Conservation (phyloP, 2,797 vertebrate species). For the Coreius guichenoti region DNA sequence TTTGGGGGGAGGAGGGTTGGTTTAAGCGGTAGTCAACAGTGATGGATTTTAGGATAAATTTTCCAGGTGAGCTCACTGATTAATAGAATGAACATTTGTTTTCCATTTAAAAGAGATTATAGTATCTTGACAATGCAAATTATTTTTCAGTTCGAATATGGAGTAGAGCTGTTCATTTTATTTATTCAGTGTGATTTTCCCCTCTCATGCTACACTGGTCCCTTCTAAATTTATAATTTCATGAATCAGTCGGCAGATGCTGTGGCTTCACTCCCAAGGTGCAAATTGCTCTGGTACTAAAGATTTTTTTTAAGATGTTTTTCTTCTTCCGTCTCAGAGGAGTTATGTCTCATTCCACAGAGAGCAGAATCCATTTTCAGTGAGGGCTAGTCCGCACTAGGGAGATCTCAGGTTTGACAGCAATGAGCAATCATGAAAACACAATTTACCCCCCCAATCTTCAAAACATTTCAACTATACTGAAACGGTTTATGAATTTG, state of each 20-base stretch:
- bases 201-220: constrained; percentile 1
- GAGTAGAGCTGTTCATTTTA: constrained; percentile 12
- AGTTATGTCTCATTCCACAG: not conserved
- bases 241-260: not conserved
- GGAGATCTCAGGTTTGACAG: not conserved
- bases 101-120: constrained; percentile 23
- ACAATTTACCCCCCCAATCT: not conserved
- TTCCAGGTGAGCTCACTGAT: constrained; percentile 54
- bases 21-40: constrained; percentile 53
- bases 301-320: not conserved
- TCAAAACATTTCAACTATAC: not conserved
- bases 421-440: not conserved
- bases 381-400: not conserved
- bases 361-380: not conserved
- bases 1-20: too few relatives aligned
- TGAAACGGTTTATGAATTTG: not conserved
- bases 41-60: constrained; percentile 57
- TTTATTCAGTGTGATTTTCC: constrained; percentile 14
- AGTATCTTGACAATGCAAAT: constrained; percentile 36
- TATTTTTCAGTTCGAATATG: constrained; percentile 29
- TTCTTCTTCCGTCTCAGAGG: not conserved
- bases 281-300: not conserved
- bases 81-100: constrained; percentile 52
- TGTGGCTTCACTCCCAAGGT: not conserved
- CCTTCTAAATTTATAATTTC: constrained; percentile 2